phyloP scores from a whole-genome alignment of 2,888 invertebrate genomes.

The Dorcus parallelipipedus region DNA sequence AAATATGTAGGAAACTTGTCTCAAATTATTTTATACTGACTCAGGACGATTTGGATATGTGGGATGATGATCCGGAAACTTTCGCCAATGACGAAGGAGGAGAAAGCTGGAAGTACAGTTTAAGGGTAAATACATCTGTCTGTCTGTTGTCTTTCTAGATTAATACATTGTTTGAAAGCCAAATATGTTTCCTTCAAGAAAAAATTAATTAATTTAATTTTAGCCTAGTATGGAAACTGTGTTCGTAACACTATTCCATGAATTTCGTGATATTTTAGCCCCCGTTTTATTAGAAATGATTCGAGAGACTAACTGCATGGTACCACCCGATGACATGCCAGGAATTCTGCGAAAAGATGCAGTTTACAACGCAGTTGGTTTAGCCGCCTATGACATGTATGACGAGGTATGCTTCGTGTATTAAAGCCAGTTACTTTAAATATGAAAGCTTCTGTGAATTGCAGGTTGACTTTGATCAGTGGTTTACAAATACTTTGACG shows the following conservation, averaged over 20 bases:
- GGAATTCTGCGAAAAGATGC: conserved; percentile 87
- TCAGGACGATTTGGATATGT: conserved; percentile 76
- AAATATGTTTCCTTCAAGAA: not conserved
- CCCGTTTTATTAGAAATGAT: conserved; percentile 72
- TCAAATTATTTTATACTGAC: conserved; percentile 85
- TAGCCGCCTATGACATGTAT: conserved; percentile 85
- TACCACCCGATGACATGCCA: conserved; percentile 68
- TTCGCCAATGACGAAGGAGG: conserved; percentile 86
- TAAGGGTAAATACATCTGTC: conserved; percentile 59
- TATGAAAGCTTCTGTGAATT: conserved; percentile 19
- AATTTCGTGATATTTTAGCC: conserved; percentile 68
- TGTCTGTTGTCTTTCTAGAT: too few relatives aligned
- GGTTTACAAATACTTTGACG: conserved; percentile 80
- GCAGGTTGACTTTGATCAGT: conserved; percentile 88
- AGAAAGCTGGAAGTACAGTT: conserved; percentile 91
- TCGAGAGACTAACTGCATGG: conserved; percentile 62
- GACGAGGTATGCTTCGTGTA: conserved; percentile 65
- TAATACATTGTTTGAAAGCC: not conserved
- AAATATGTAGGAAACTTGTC: conserved; percentile 81
- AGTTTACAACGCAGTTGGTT: conserved; percentile 87
- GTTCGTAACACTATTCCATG: conserved; percentile 79
- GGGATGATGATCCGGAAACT: conserved; percentile 89
- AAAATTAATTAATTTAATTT: conserved; percentile 24
- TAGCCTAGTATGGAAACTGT: conserved; percentile 86
- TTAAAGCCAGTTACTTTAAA: conserved; percentile 17